Base-by-base conservation (phyloP, 2,797 vertebrate species). In the Lophotriccus pileatus region DNA sequence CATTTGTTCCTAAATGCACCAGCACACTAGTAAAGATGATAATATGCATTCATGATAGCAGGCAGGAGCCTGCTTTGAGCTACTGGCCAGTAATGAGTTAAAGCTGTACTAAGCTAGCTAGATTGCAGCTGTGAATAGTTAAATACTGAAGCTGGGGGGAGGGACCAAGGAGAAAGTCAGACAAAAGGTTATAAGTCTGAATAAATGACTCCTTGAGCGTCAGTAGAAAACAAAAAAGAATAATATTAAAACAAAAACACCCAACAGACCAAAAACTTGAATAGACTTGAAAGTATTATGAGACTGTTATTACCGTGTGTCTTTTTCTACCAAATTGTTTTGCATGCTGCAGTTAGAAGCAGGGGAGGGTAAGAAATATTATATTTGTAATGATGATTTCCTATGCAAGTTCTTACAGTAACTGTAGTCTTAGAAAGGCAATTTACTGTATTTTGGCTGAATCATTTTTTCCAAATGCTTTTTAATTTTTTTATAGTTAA, bases 81-180 rank as follows among this genome's bases (percentile, higher is more conserved):
- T 78, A 11, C 46, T 73, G 39, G 16, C 6, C 14, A n/a, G 10
- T 74, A 49, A 63, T 25, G 63, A 56, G 32, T 75, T 76, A 82
- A 86, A 46, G 9, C 18, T 47, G 12, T n/a, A 24, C 13, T 87
- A 59, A 74, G 6, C 21, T 58, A 39, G 2, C 14, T 59, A 28
- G 36, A 25, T 20, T 64, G 30, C 14, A 84, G 6, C 47, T 82
- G 22, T 67, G 49, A 89, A 74, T 15, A 70, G 34, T 56, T 82
- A 90, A 75, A 49, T 69, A 63, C 74, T 56, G 30, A 79, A 84
- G 27, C 12, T 70, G 12, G 37, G 11, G 34, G n/a, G 24, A 67
- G 89, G 11, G 12, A n/a, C 41, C 52, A 82, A 52, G 53, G 23
- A 87, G 66, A 81, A 92, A 79, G 34, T 81, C n/a, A 66, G 41